Evolutionary conservation across 2,888 invertebrate species (phyloP).

Genomic region (Labia minor): DNA sequence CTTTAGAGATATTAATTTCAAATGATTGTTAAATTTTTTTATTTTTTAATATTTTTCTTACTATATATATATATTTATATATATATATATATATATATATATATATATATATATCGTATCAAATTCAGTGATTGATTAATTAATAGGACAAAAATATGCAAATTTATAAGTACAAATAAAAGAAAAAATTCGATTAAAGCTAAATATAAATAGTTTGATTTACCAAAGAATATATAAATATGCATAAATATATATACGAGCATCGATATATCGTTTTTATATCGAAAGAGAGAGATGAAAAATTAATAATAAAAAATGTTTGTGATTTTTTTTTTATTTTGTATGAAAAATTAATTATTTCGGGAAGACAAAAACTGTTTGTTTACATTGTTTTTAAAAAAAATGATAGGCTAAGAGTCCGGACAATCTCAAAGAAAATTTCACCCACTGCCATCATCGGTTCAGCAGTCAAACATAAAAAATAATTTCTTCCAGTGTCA

Average conservation of each 20-base stretch:
- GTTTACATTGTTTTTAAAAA: slow-evolving; percentile 9
- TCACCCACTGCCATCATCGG: slow-evolving; percentile 24
- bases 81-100: no score
- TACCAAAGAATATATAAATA: neutral
- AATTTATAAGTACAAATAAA: slow-evolving; percentile 14
- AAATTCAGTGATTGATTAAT: no score
- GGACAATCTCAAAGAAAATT: neutral
- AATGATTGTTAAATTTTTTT: slow-evolving; percentile 13
- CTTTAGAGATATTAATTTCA: neutral
- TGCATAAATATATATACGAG: neutral
- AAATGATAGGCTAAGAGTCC: slow-evolving; percentile 1
- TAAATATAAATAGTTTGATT: neutral
- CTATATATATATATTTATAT: no score
- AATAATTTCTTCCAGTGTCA: slow-evolving; percentile 28
- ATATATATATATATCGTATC: no score
- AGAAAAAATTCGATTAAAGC: neutral
- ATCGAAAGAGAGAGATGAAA: slow-evolving; percentile 17
- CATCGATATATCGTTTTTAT: neutral
- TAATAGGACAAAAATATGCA: no score
- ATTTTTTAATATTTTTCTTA: slow-evolving; percentile 17
- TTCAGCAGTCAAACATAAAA: slow-evolving; percentile 32
- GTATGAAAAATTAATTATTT: no score
- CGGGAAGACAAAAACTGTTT: slow-evolving; percentile 18
- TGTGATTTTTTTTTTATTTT: no score
- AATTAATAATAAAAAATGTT: no score